Evolutionary conservation across 2,888 invertebrate genomes (phyloP).

Genomic region (Schizaphis graminum): DNA sequence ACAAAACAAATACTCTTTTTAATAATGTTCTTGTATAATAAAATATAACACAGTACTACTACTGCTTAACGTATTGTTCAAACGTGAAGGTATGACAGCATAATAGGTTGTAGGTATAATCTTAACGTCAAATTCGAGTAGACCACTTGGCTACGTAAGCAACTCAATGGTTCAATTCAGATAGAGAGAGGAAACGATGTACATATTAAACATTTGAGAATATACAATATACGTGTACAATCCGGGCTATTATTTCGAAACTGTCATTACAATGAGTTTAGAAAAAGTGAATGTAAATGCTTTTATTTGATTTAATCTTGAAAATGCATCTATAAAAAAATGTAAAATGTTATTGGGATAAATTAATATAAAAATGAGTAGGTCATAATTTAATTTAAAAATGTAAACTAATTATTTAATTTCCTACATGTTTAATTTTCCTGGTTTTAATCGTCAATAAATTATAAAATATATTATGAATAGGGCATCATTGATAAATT

Average conservation of each 20-base stretch:
- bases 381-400: neutral
- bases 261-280: constrained; percentile 48
- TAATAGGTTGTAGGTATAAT: constrained; percentile 56
- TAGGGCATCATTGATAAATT: neutral
- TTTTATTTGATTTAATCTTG: constrained; percentile 53
- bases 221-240: constrained; percentile 33
- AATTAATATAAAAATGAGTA: neutral
- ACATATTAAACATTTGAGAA: constrained; percentile 31
- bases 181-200: constrained; percentile 42
- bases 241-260: constrained; percentile 60
- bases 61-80: constrained; percentile 38
- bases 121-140: constrained; percentile 65
- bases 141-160: constrained; percentile 46
- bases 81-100: constrained; percentile 61
- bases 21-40: constrained; percentile 26
- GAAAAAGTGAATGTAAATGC: constrained; percentile 56
- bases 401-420: neutral
- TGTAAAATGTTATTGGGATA: neutral
- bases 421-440: neutral
- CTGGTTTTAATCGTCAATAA: neutral
- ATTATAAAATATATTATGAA: neutral
- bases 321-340: neutral
- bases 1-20: constrained; percentile 37
- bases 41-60: neutral
- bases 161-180: constrained; percentile 44